Conservation (phyloP, 2,113 vertebrate species). For the Larimichthys crocea region DNA sequence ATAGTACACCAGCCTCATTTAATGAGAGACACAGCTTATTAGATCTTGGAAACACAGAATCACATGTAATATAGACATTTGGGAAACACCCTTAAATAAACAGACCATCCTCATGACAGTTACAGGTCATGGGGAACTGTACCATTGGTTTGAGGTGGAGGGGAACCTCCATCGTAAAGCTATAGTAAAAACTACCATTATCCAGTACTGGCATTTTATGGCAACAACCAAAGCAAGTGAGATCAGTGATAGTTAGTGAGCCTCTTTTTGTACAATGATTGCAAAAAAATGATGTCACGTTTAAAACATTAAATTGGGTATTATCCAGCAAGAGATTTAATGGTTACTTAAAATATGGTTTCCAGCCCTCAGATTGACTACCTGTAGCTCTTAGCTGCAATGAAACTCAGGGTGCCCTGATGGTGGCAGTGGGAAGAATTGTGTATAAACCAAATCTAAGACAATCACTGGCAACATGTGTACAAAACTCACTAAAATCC, state of each 20-base stretch:
- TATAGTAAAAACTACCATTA: not conserved
- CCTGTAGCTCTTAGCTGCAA: conserved; percentile 5
- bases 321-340: not conserved
- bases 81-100: not conserved
- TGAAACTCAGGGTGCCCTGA: not conserved
- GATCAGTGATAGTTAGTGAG: not conserved
- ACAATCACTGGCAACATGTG: not conserved
- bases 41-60: not conserved
- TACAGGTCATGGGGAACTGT: not conserved
- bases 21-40: conserved; percentile 12
- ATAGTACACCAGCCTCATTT: not conserved
- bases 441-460: not conserved
- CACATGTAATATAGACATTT: not conserved
- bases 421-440: not conserved
- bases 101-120: too few species aligned
- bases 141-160: not conserved
- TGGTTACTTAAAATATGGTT: not conserved
- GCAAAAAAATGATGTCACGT: not conserved
- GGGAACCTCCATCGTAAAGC: not conserved
- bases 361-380: not conserved
- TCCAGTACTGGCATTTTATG: not conserved
- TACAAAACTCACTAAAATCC: not conserved
- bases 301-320: not conserved
- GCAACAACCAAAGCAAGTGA: not conserved
- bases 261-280: not conserved